These are phyloP conservation scores for Coracopsis vasa DNA, from an alignment of 2,113 vertebrate species.

Conservation along the genomic window DNA sequence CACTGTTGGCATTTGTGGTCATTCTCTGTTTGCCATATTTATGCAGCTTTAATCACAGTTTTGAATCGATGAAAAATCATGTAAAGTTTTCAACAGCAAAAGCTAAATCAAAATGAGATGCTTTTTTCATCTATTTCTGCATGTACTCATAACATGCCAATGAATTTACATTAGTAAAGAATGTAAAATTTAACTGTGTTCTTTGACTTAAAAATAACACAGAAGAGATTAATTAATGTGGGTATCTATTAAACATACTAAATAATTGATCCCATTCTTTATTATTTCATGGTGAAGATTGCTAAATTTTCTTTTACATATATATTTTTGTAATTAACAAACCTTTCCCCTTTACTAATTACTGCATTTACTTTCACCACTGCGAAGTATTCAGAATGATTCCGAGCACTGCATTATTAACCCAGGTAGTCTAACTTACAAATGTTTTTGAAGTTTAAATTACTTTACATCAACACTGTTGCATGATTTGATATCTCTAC, in stretches of 20 bases:
- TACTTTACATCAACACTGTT: neutral
- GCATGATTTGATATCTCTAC: neutral
- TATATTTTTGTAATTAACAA: neutral
- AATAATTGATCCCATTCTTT: neutral
- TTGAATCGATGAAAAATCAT: neutral
- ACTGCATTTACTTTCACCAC: neutral
- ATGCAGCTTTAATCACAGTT: neutral
- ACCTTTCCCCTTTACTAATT: neutral
- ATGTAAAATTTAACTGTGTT: neutral
- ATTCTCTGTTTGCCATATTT: neutral
- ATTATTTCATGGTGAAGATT: neutral
- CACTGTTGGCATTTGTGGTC: neutral
- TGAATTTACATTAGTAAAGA: neutral
- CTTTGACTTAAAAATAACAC: neutral
- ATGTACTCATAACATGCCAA: neutral
- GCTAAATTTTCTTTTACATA: neutral
- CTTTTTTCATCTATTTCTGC: neutral
- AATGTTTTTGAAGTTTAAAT: neutral
- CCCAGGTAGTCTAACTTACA: neutral
- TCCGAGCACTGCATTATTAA: neutral
- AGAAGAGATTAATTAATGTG: neutral
- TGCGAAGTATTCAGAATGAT: neutral
- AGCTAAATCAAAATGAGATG: neutral
- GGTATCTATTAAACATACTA: neutral
- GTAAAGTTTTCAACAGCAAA: neutral